Base-by-base conservation (phyloP, 35 echinoderm and acorn worm species). In the Lytechinus pictus region DNA sequence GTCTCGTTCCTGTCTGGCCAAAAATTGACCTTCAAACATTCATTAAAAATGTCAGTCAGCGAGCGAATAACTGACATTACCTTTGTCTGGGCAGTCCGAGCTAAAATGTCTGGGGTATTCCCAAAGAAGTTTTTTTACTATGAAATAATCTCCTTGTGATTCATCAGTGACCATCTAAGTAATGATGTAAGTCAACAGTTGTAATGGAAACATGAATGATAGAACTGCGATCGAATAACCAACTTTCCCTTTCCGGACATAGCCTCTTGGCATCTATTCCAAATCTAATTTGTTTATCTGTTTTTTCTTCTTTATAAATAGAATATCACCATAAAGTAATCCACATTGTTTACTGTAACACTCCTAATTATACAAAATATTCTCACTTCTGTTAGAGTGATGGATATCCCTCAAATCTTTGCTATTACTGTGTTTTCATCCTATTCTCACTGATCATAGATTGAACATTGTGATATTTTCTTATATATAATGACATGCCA, bases 371-470 rank as follows among this genome's bases (percentile, higher is more conserved):
- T n/a, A 24, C 66, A 24, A 79, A 79, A 79, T 79, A 79, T 79
- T 79, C 66, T 79, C 66, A 79, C 66, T 79, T 79, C 14, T 79
- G n/a, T 79, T 79, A 79, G 19, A 79, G n/a, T 79, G 66, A 79
- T 79, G 19, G 19, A 79, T 6, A 79, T 79, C 66, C 66, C 66
- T 79, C 16, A n/a, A 3, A 79, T 79, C 19, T 79, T 19, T 16
- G 66, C 19, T 79, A 79, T 1, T 14, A 79, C 33, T 44, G 33
- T 44, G 2, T 44, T 44, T 44, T 44, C 33, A 44, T 44, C 33
- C 33, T 44, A 44, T 44, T 44, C 33, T 44, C 1, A 44, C 33
- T 44, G 33, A 44, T 44, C 33, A 44, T 44, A 44, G 33, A 44
- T 44, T 44, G 33, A 44, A 44, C 33, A 44, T 44, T 2, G 33